Evolutionary conservation across 1,140 invertebrate species (phyloP).

Genomic region (Macrobrachium nipponense): DNA sequence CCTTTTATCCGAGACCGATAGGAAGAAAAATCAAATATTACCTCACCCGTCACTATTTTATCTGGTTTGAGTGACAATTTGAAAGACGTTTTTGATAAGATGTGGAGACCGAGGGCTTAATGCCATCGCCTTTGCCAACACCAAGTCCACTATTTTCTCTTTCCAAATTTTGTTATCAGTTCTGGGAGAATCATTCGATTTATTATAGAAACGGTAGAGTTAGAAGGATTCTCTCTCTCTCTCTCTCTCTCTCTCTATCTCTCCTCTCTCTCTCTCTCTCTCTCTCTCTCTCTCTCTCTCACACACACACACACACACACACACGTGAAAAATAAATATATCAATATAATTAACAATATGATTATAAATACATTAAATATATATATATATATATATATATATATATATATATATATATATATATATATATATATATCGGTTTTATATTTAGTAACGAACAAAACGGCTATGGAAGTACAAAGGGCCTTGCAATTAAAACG

Average conservation of each 20-base stretch:
- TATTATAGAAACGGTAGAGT: not conserved
- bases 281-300: constrained; percentile 18
- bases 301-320: not conserved
- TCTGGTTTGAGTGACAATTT: too few species aligned
- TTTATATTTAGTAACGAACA: not conserved
- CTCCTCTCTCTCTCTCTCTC: constrained; percentile 18
- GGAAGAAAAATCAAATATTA: too few species aligned
- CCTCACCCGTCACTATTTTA: too few species aligned
- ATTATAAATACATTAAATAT: not conserved
- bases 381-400: constrained; percentile 11
- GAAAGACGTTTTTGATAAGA: too few species aligned
- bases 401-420: constrained; percentile 24
- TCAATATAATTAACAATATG: not conserved
- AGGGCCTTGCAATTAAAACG: not conserved
- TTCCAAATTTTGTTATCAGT: too few species aligned
- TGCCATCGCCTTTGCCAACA: too few species aligned
- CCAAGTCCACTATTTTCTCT: too few species aligned
- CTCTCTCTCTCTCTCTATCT: not conserved
- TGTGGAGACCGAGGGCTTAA: too few species aligned
- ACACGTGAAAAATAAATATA: not conserved
- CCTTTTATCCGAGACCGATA: too few species aligned
- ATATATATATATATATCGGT: constrained; percentile 8
- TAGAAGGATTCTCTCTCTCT: not conserved
- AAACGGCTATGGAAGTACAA: too few species aligned
- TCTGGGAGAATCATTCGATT: too few species aligned